Base-by-base conservation (phyloP, 2,797 vertebrate species). In the Macropus fuliginosus region DNA sequence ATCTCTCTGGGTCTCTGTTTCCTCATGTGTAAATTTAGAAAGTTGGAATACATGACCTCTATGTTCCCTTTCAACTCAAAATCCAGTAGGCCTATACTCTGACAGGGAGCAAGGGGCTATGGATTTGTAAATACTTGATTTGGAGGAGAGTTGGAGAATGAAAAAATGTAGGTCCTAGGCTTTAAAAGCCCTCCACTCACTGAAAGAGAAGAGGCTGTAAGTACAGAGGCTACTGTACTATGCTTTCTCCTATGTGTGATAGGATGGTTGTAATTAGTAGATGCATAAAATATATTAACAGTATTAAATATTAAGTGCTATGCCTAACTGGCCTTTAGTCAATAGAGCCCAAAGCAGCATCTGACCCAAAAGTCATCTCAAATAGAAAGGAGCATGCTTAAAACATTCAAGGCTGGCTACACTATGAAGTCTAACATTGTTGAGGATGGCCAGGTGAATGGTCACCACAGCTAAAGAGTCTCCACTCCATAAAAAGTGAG, bases 261-360 rank as follows among this genome's bases (percentile, higher is more conserved):
- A 95, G 46, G 62, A 54, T 95, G 54, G 29, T 91, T 91, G 74
- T 18, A 54, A 52, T 91, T 40, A 55, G 34, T 52, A 91, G 54
- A 54, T 55, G 28, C 40, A 87, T 18, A 91, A 54, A 81, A 91
- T 90, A 93, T 40, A 21, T 92, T 94, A 91, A 94, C 97, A 97
- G 96, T 98, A 96, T 98, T 98, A 97, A 96, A 96, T 55, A 87
- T 95, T 90, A 94, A 97, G 91, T 95, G 95, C 90, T 90, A 50
- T 92, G 92, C 93, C 93, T 54, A 56, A 11, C n/a, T 31, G 57
- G 91, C 52, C 89, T 90, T 95, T 74, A 89, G 90, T 27, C 59
- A 95, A 91, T 54, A 55, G 90, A 94, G 96, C 87, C 92, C 93
- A 52, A 4, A 16, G 55, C 90, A 94, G 91, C 54, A 92, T 93